These are phyloP conservation scores for Peromyscus eremicus DNA, from an alignment of 2,797 vertebrate species.

Conservation along the genomic window DNA sequence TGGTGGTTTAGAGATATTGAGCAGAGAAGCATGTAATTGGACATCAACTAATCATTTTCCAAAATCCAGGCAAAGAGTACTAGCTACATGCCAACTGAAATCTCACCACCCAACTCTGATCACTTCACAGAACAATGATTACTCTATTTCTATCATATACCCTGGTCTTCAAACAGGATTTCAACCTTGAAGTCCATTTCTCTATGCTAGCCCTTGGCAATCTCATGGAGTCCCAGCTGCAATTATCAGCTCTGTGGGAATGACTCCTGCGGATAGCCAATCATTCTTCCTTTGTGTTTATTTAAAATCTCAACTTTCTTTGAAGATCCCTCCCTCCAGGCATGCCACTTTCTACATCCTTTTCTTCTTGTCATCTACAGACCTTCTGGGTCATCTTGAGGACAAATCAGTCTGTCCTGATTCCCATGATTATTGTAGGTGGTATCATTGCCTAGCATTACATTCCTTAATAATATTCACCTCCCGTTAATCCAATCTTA, in stretches of 20 bases:
- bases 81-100: neutral
- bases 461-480: neutral
- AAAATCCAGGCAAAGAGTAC: neutral
- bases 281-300: constrained; percentile 65
- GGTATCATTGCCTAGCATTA: neutral
- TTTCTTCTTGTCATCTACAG: constrained; percentile 46
- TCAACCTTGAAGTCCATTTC: constrained; percentile 52
- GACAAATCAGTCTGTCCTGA: neutral
- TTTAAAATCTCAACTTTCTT: constrained; percentile 69
- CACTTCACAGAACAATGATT: neutral
- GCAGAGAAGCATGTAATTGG: neutral
- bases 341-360: neutral
- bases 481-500: neutral
- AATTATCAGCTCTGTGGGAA: constrained; percentile 78
- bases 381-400: constrained; percentile 56
- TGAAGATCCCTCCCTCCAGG: constrained; percentile 64
- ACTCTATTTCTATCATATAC: neutral
- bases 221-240: constrained; percentile 30
- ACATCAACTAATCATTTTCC: neutral
- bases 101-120: neutral
- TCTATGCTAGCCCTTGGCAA: constrained; percentile 23
- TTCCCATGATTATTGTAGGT: neutral
- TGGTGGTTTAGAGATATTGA: neutral
- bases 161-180: neutral
- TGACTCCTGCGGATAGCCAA: constrained; percentile 48